Base-by-base conservation (phyloP, 2,888 invertebrate genomes). In the Sinhomidia bicolor region DNA sequence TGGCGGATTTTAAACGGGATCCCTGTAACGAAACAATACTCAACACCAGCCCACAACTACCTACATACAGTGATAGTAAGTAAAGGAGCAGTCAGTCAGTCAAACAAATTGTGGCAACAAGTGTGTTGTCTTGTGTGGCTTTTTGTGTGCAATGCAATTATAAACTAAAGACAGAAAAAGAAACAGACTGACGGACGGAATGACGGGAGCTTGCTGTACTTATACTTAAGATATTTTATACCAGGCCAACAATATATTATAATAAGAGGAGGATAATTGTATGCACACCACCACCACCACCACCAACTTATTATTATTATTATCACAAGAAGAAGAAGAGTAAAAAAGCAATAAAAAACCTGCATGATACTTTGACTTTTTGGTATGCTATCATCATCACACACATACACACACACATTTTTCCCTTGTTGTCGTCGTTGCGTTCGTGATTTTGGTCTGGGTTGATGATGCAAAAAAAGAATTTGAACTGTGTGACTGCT, bases 1-100 rank as follows among this genome's bases (percentile, higher is more conserved):
- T 78, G 78, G 78, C 57, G 78, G 80, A 80, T 62, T 88, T 88
- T 88, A 83, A 88, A 88, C 88, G 88, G 83, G 88, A 88, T 88
- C 47, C 88, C 88, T 88, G 88, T 88, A 88, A 88, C 88, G 83
- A 88, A 54, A 78, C 54, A 78, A 60, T 80, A 44, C 14, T n/a
- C n/a, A n/a, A n/a, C 62, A 80, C 44, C n/a, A 4, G n/a, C 4
- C 26, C 2, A n/a, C 44, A 47, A 1, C 29, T 20, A 32, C 32
- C 36, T 36, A 20, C 20, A 23, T 54, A 23, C 1, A 0, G 10
- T 44, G 4, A 74, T n/a, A n/a, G n/a, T n/a, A n/a, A n/a, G n/a
- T n/a, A n/a, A n/a, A 10, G 41, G 32, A 65, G 12, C 3, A n/a
- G 26, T 62, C 1, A 71, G 12, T 23, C 76, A 51, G 10, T n/a